Evolutionary conservation across 2,797 vertebrate genomes (phyloP), one percentile per base, ranked within the genome.

Genomic region (Alca torda): DNA sequence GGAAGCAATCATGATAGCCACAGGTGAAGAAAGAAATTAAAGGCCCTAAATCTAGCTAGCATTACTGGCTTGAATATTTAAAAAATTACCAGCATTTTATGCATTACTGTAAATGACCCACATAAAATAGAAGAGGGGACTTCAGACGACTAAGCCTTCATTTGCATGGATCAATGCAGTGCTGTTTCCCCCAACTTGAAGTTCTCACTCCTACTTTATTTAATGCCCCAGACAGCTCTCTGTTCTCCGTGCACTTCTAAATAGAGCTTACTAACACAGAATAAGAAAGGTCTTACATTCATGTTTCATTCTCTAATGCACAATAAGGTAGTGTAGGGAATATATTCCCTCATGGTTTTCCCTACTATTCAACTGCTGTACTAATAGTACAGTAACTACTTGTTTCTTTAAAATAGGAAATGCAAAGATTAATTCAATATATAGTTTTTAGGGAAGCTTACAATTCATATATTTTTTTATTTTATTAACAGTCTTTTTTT

Each of bases 11-110:
- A 46, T 48, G 46, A 83, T 61, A 74, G 73, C 37, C 43, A 92
- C 64, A 90, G 57, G 87, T 94, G 63, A 79, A 82, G 33, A 72
- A 74, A 79, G 41, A 89, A 92, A 87, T 77, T 61, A 68, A 89
- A 87, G 53, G 30, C 7, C 17, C 26, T 41, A 41, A 41, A 78
- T 43, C 57, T 31, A 89, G 53, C 33, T 77, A 53, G 53, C 35
- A 51, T 41, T 68, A 48, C 35, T 51, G n/a, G 24, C 28, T 87
- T 89, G 84, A 93, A 80, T 72, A 86, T 39, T 86, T 53, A 9
- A 51, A 21, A 88, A 82, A 69, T 25, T 0, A 77, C 31, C n/a
- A 37, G 20, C 19, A 70, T 83, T 90, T 87, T 56, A 83, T 5
- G 13, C 30, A 54, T 56, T 65, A 57, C 17, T 80, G n/a, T 72